Conservation (phyloP, 1,140 invertebrate genomes). For the Grapholita molesta region DNA sequence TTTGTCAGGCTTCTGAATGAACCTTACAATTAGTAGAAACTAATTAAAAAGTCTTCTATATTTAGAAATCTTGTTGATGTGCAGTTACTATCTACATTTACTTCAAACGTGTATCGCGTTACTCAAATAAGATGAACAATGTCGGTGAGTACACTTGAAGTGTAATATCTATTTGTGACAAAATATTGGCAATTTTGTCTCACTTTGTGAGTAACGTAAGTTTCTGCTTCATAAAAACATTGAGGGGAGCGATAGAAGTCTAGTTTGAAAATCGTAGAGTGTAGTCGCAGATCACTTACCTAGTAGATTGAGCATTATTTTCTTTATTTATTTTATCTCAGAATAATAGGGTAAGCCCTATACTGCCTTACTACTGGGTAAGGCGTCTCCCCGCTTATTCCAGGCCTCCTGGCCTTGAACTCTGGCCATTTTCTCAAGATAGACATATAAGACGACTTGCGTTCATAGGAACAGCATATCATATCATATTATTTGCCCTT, state of each 20-base stretch:
- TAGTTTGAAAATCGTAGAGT: not conserved
- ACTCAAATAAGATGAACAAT: not conserved
- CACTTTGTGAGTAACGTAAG: not conserved
- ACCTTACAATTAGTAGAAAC: no score
- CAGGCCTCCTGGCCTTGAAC: no score
- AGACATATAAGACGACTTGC: no score
- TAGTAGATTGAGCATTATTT: not conserved
- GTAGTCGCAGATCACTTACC: not conserved
- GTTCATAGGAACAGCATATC: no score
- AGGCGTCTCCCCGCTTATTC: no score
- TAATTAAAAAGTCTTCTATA: no score
- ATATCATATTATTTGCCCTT: no score
- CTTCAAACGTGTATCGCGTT: not conserved
- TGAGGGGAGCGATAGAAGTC: not conserved
- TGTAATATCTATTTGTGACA: not conserved
- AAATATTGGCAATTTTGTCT: not conserved
- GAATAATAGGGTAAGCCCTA: no score
- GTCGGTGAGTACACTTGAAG: not conserved
- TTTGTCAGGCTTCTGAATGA: not conserved
- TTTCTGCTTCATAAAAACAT: not conserved
- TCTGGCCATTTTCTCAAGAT: no score
- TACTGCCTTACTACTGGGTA: no score
- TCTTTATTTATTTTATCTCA: no score
- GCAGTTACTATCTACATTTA: not conserved
- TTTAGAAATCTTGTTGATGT: not conserved